Evolutionary conservation across 2,888 invertebrate genomes (phyloP).

Genomic region (Pollenia griseotomentosa): DNA sequence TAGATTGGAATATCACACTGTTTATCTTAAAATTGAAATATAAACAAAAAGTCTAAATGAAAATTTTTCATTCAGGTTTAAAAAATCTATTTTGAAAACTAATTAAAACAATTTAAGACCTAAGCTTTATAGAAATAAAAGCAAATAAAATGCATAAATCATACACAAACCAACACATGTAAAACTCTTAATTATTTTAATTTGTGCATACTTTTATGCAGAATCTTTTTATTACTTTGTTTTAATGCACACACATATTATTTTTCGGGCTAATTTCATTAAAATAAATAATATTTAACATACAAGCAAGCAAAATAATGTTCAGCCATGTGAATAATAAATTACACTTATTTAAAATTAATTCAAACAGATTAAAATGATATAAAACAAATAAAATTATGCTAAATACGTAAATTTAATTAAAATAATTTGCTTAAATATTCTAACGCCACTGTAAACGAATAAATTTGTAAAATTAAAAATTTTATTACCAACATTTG

Average conservation of each 20-base stretch:
- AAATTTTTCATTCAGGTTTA: no score
- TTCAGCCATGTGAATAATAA: conserved; percentile 58
- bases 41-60: no score
- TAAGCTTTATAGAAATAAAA: no score
- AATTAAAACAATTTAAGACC: no score
- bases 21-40: no score
- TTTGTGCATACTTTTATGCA: conserved; percentile 5
- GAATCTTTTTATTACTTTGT: background rate
- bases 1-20: no score
- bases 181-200: background rate
- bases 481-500: background rate
- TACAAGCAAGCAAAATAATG: conserved; percentile 15
- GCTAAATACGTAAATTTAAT: conserved; percentile 33
- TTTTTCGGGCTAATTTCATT: conserved; percentile 40
- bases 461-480: background rate
- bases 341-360: conserved; percentile 58
- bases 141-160: no score
- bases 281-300: conserved; percentile 55
- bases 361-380: conserved; percentile 61
- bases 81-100: no score
- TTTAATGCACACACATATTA: background rate
- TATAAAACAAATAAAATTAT: conserved; percentile 50
- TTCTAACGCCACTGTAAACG: background rate
- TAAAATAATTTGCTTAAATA: background rate
- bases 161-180: no score